Evolutionary conservation across 1,140 invertebrate genomes (phyloP).

Genomic region (Drosophila nannoptera): DNA sequence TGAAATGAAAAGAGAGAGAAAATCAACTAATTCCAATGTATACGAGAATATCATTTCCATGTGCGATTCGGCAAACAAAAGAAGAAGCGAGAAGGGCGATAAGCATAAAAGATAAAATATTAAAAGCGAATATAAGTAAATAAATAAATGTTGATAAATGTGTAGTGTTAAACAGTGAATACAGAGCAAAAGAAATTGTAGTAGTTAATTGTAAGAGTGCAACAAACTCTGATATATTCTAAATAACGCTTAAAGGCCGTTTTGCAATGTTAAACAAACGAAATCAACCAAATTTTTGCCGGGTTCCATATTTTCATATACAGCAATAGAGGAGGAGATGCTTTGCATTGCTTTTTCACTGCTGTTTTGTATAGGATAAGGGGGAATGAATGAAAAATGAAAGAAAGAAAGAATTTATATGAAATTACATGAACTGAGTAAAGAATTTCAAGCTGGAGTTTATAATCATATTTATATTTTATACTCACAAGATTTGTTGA

Average conservation of each 20-base stretch:
- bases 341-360: slow-evolving; percentile 34
- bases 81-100: slow-evolving; percentile 1
- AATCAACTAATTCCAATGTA: slow-evolving; percentile 54
- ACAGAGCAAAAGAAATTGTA: slow-evolving; percentile 27
- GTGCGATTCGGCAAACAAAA: slow-evolving; percentile 18
- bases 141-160: slow-evolving; percentile 75
- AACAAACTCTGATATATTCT: slow-evolving; percentile 31
- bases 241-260: slow-evolving; percentile 51
- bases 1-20: slow-evolving; percentile 5
- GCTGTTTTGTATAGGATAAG: slow-evolving; percentile 31
- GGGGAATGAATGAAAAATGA: not conserved
- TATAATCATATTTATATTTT: not conserved
- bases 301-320: slow-evolving; percentile 44
- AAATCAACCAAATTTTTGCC: slow-evolving; percentile 19
- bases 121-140: slow-evolving; percentile 42
- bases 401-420: slow-evolving; percentile 22
- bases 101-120: slow-evolving; percentile 38
- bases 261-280: slow-evolving; percentile 26
- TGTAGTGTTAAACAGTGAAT: slow-evolving; percentile 68
- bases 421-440: slow-evolving; percentile 27
- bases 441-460: slow-evolving; percentile 5
- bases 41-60: slow-evolving; percentile 53
- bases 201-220: slow-evolving; percentile 43
- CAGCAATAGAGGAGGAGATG: slow-evolving; percentile 29
- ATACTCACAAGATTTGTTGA: no score